A percentile compares a stretch with the other conserved stretches of the same genome.
Conservation (phyloP, 2,797 vertebrate genomes). For the Microctenopoma steveboyesi region DNA sequence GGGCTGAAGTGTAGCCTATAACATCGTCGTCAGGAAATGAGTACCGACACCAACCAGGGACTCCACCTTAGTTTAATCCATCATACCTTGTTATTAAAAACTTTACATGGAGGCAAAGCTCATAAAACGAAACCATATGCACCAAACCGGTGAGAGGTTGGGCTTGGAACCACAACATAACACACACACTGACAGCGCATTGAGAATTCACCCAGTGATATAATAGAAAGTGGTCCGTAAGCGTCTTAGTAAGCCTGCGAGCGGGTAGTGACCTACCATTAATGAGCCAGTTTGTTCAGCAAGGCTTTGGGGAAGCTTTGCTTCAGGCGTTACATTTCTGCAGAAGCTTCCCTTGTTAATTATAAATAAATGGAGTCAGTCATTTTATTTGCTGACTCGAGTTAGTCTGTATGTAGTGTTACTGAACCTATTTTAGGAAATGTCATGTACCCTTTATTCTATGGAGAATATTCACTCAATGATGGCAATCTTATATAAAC, state of each 20-base stretch:
- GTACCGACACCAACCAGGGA: conserved; percentile 37
- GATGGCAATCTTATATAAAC: conserved; percentile 18
- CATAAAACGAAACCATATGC: conserved; percentile 19
- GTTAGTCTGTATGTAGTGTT: conserved; percentile 33
- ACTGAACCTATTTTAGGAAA: conserved; percentile 42
- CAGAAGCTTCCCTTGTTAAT: conserved; percentile 39
- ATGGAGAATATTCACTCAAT: conserved; percentile 10
- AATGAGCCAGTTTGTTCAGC: conserved; percentile 66
- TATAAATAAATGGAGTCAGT: conserved; percentile 54
- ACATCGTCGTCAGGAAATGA: conserved; percentile 55
- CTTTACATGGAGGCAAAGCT: conserved; percentile 21
- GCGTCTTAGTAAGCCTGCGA: conserved; percentile 67
- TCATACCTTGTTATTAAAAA: conserved; percentile 32
- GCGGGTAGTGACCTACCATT: conserved; percentile 61
- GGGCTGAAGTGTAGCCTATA: conserved; percentile 1
- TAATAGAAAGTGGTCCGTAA: conserved; percentile 61
- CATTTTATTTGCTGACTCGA: conserved; percentile 41
- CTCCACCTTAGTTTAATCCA: conserved; percentile 47
- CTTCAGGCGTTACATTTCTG: conserved; percentile 59
- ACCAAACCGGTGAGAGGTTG: conserved; percentile 23
- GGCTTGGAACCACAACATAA: conserved; percentile 33
- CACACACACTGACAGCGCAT: conserved; percentile 42
- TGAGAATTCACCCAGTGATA: conserved; percentile 50
- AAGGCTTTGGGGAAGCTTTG: conserved; percentile 55
- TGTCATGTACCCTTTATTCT: conserved; percentile 31